A percentile compares a stretch with the other conserved stretches of the same genome.
Conservation (phyloP, 1,140 invertebrate species). For the Heliconius melpomene region DNA sequence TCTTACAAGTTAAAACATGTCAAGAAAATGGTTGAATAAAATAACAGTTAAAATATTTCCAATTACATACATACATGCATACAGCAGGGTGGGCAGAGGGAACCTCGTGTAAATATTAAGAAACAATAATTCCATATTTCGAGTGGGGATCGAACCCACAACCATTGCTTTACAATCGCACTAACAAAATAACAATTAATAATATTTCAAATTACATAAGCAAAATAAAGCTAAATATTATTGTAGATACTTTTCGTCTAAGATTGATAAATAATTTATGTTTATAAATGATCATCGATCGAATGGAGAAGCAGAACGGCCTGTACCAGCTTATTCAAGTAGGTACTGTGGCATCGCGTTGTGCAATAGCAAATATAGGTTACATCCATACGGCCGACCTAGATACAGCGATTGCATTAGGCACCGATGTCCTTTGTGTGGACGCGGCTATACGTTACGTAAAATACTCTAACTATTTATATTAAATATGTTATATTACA, state of each 20-base stretch:
- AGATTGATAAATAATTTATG: neutral
- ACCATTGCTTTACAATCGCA: too few species aligned
- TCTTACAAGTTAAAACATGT: neutral
- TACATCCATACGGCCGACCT: slow-evolving; percentile 64
- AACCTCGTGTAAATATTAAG: too few species aligned
- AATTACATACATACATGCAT: too few species aligned
- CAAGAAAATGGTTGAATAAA: neutral
- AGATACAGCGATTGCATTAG: slow-evolving; percentile 57
- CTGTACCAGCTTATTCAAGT: slow-evolving; percentile 57
- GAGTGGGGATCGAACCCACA: too few species aligned
- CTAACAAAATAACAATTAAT: neutral
- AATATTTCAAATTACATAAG: neutral
- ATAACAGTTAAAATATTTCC: neutral
- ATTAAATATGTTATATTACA: neutral
- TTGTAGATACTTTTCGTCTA: neutral
- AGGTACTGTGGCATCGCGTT: slow-evolving; percentile 58
- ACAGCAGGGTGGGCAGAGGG: too few species aligned
- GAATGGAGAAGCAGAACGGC: slow-evolving; percentile 46
- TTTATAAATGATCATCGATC: slow-evolving; percentile 48
- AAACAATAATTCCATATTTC: too few species aligned
- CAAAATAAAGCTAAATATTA: too few species aligned
- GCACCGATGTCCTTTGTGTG: slow-evolving; percentile 59
- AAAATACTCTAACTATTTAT: neutral
- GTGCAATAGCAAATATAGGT: slow-evolving; percentile 71
- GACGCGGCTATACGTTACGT: slow-evolving; percentile 19